These are phyloP conservation scores for Oreonectes daqikongensis DNA, from an alignment of 2,797 vertebrate species.

Conservation along the genomic window DNA sequence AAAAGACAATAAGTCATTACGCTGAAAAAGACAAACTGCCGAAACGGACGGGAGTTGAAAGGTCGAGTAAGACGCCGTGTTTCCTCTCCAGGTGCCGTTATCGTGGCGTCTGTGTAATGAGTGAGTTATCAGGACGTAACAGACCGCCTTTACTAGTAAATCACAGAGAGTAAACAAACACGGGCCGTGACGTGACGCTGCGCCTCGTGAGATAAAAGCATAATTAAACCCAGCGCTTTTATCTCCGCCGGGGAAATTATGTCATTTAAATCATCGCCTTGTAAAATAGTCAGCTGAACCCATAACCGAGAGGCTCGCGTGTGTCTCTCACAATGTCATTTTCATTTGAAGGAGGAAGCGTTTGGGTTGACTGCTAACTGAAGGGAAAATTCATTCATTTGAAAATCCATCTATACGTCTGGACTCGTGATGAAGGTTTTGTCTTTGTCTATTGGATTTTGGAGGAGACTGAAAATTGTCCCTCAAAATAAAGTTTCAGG, in stretches of 20 bases:
- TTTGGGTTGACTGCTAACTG: constrained; percentile 23
- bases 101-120: constrained; percentile 69
- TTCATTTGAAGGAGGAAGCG: constrained; percentile 32
- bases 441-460: background rate
- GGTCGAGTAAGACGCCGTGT: background rate
- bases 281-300: constrained; percentile 50
- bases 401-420: constrained; percentile 7
- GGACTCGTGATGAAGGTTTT: background rate
- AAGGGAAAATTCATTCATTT: constrained; percentile 32
- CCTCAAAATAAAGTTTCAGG: background rate
- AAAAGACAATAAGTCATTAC: background rate
- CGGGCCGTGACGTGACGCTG: constrained; percentile 65
- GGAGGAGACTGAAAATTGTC: constrained; percentile 15
- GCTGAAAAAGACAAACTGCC: background rate
- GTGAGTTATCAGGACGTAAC: constrained; percentile 78
- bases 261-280: constrained; percentile 67
- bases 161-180: constrained; percentile 69
- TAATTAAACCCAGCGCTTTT: constrained; percentile 70
- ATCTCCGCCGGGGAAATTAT: constrained; percentile 70
- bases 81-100: constrained; percentile 65
- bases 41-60: constrained; percentile 18
- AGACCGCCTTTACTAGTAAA: constrained; percentile 66
- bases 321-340: constrained; percentile 43
- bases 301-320: constrained; percentile 40
- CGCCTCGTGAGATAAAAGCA: constrained; percentile 70